These are phyloP conservation scores for Cygnus buccinator DNA, from an alignment of 2,113 vertebrate species.

Conservation along the genomic window DNA sequence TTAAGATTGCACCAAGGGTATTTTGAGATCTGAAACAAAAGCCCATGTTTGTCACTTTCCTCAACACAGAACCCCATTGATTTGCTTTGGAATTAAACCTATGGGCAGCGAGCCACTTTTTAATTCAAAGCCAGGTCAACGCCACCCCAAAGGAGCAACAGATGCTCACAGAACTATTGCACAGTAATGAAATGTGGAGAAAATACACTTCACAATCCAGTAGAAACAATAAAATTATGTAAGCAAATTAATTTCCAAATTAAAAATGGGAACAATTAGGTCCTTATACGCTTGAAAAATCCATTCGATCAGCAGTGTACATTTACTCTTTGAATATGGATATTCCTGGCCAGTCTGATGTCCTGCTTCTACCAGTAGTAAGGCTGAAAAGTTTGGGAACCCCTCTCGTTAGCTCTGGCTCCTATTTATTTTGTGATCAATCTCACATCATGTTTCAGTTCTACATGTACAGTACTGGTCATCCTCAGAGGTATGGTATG, in stretches of 20 bases:
- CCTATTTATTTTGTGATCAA: not conserved
- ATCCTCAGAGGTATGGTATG: not conserved
- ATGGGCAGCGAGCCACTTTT: not conserved
- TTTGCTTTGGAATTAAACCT: not conserved
- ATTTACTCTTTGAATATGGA: not conserved
- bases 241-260: not conserved
- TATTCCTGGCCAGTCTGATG: not conserved
- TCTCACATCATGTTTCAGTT: not conserved
- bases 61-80: not conserved
- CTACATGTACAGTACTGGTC: rapidly evolving
- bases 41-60: not conserved
- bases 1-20: not conserved
- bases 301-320: not conserved
- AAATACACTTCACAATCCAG: not conserved
- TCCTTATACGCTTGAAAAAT: not conserved
- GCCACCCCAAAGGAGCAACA: not conserved
- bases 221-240: not conserved
- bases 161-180: not conserved
- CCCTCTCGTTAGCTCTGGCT: not conserved
- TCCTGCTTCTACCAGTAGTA: not conserved
- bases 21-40: not conserved
- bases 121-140: not conserved
- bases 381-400: not conserved
- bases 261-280: not conserved
- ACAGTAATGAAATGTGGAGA: not conserved